Evolutionary conservation across 2,797 vertebrate genomes (phyloP).

Genomic region (Poecilia gillii): DNA sequence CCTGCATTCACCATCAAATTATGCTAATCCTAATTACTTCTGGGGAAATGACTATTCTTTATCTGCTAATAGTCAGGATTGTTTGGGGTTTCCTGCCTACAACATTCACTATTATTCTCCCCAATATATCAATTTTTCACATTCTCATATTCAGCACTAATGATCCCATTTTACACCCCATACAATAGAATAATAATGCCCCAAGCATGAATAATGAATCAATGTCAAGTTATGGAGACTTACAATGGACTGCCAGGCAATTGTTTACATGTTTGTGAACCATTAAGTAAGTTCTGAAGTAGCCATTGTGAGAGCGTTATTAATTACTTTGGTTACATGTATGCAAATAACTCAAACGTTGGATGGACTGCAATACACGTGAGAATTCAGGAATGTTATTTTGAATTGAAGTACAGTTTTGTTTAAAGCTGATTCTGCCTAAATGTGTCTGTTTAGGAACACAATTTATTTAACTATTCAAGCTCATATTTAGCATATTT

Average conservation of each 20-base stretch:
- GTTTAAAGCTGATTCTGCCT: neutral
- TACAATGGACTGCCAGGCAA: slow-evolving; percentile 48
- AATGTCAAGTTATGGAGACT: slow-evolving; percentile 60
- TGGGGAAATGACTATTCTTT: slow-evolving; percentile 78
- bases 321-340: slow-evolving; percentile 62
- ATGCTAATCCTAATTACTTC: slow-evolving; percentile 82
- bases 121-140: slow-evolving; percentile 76
- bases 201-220: slow-evolving; percentile 79
- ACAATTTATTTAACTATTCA: neutral
- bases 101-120: slow-evolving; percentile 50
- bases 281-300: slow-evolving; percentile 55
- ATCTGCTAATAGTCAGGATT: slow-evolving; percentile 78
- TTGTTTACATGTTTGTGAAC: slow-evolving; percentile 73
- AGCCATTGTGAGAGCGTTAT: slow-evolving; percentile 53
- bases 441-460: neutral
- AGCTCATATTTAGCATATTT: too few relatives aligned
- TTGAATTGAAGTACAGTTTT: neutral
- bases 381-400: neutral
- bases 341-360: slow-evolving; percentile 62
- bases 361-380: slow-evolving; percentile 52
- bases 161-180: slow-evolving; percentile 73
- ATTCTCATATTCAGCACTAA: slow-evolving; percentile 76
- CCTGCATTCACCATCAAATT: slow-evolving; percentile 76
- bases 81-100: slow-evolving; percentile 72
- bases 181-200: slow-evolving; percentile 78